phyloP scores from a whole-genome alignment of 2,888 invertebrate genomes.

The Cyclophora punctaria region DNA sequence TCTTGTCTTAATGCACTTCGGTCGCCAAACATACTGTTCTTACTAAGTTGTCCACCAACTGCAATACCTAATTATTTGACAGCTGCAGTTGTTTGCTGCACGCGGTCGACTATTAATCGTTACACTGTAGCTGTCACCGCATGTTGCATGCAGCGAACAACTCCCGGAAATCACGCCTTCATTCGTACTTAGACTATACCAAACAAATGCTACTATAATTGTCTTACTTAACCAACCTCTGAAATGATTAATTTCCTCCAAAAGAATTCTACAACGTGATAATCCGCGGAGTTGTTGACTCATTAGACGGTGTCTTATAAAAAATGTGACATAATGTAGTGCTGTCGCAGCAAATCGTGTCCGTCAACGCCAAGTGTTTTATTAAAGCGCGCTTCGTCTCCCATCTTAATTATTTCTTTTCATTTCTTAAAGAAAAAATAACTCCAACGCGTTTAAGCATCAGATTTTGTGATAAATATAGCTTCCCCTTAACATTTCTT shows the following conservation, averaged over 20 bases:
- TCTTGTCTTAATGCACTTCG: no score
- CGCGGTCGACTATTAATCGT: no score
- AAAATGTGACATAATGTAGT: constrained; percentile 8
- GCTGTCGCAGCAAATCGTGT: constrained; percentile 29
- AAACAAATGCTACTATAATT: no score
- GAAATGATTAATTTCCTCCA: constrained; percentile 21
- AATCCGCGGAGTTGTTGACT: constrained; percentile 39
- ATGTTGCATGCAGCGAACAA: no score
- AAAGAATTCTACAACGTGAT: constrained; percentile 14
- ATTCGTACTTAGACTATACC: no score
- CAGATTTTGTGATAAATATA: constrained; percentile 68
- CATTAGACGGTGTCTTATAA: constrained; percentile 29
- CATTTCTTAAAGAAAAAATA: constrained; percentile 53
- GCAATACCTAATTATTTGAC: no score
- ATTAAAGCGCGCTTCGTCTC: constrained; percentile 59
- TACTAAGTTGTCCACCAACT: no score
- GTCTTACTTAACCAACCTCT: no score
- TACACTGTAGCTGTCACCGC: no score
- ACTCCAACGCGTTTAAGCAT: constrained; percentile 47
- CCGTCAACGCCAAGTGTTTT: constrained; percentile 63
- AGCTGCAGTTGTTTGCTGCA: no score
- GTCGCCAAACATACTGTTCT: no score
- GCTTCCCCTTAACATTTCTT: constrained; percentile 44
- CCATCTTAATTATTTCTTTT: constrained; percentile 66
- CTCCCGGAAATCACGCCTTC: no score